These are phyloP conservation scores for Mya arenaria DNA, from an alignment of 1,140 invertebrate species.

Conservation along the genomic window DNA sequence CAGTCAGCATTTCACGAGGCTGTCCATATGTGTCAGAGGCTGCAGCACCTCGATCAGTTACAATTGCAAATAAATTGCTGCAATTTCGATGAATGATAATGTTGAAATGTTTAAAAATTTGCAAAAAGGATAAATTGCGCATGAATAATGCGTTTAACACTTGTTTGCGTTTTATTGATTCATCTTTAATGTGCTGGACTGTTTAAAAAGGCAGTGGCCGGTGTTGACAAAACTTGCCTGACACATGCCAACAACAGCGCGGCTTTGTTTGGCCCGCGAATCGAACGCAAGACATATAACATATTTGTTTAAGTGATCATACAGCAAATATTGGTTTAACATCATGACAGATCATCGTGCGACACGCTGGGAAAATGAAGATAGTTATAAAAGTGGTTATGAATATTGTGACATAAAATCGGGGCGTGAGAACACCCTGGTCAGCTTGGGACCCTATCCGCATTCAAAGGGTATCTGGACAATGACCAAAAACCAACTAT, in stretches of 20 bases:
- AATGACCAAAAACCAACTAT: too few relatives aligned
- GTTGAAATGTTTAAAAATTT: slow-evolving; percentile 13
- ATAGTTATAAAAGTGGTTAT: too few relatives aligned
- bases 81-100: neutral
- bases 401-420: too few relatives aligned
- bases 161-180: slow-evolving; percentile 55
- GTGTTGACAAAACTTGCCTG: neutral
- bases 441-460: too few relatives aligned
- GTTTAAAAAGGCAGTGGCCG: neutral
- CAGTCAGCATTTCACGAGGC: too few relatives aligned
- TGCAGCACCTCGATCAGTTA: neutral
- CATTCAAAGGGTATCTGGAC: too few relatives aligned
- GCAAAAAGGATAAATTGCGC: slow-evolving; percentile 43
- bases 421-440: too few relatives aligned
- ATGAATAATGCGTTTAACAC: slow-evolving; percentile 45
- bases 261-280: slow-evolving; percentile 23
- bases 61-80: neutral
- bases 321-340: slow-evolving; percentile 20
- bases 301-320: slow-evolving; percentile 38
- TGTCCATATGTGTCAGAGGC: too few relatives aligned
- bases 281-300: slow-evolving; percentile 14
- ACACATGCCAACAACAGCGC: slow-evolving; percentile 37
- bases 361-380: neutral
- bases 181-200: neutral
- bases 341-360: neutral